Evolutionary conservation across 2,113 vertebrate species (phyloP).

Genomic region (Zeus faber): DNA sequence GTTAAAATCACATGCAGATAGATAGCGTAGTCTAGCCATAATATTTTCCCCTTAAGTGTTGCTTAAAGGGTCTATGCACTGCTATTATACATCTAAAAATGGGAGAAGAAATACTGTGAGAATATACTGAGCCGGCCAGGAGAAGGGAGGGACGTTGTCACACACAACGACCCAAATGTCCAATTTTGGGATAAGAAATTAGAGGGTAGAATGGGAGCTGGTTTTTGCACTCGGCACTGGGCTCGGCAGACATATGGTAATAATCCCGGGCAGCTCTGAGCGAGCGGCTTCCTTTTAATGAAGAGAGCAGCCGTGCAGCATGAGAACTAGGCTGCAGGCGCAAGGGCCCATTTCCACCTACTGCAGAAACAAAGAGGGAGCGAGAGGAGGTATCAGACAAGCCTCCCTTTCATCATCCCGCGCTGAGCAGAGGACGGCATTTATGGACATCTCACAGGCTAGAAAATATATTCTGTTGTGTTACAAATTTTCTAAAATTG

Average conservation of each 20-base stretch:
- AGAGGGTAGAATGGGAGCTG: slow-evolving; percentile 74
- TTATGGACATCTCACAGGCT: no score
- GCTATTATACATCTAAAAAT: slow-evolving; percentile 58
- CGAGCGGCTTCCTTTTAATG: slow-evolving; percentile 71
- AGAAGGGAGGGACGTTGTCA: slow-evolving; percentile 66
- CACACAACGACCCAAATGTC: slow-evolving; percentile 70
- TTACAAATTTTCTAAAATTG: no score
- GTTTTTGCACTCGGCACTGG: slow-evolving; percentile 62
- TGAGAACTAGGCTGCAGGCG: slow-evolving; percentile 54
- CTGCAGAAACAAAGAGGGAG: slow-evolving; percentile 49
- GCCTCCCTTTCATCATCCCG: slow-evolving; percentile 43
- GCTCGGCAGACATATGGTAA: slow-evolving; percentile 77
- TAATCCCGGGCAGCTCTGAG: slow-evolving; percentile 74
- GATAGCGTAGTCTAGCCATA: slow-evolving; percentile 27
- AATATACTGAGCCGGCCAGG: slow-evolving; percentile 43
- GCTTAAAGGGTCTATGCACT: slow-evolving; percentile 44
- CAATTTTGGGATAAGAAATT: slow-evolving; percentile 83
- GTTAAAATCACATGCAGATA: slow-evolving; percentile 40
- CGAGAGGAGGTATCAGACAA: slow-evolving; percentile 17
- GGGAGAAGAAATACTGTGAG: slow-evolving; percentile 66
- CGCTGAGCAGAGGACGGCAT: no score
- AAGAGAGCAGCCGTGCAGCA: slow-evolving; percentile 61
- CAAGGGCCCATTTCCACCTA: slow-evolving; percentile 62
- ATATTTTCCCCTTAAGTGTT: slow-evolving; percentile 40
- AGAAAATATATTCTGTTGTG: no score